Evolutionary conservation across 2,797 vertebrate species (phyloP), one percentile per base, ranked within the genome.

Genomic region (Enteromius anoplus): DNA sequence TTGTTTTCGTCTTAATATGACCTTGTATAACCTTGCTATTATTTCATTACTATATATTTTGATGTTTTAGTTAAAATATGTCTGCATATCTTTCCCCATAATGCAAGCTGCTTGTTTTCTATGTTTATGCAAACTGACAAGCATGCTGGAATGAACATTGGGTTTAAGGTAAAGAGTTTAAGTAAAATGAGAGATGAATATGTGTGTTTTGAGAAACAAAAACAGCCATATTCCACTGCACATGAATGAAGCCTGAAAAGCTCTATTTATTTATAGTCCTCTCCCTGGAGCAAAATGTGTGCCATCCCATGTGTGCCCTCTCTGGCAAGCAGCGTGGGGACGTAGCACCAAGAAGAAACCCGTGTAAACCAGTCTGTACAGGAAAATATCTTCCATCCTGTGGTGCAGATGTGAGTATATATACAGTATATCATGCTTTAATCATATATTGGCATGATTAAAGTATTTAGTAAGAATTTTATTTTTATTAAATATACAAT

Each of bases 201-300:
- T 72, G 75, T 53, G 65, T n/a, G 29, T 29, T 55, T 75, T 37
- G 85, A 88, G 83, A 58, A 42, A 40, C 2, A 40, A 60, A 69
- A 78, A 64, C 75, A 49, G 75, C 82, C 78, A 85, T 84, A 88
- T 87, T 89, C 87, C 87, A 85, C 82, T 84, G 89, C 92, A 92
- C 89, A 93, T 93, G 90, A 94, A 93, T 87, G 90, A 85, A 90
- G 80, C 87, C 84, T 89, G 89, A 90, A 90, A 90, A 88, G 79
- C 72, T 85, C 49, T 75, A 0, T 87, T 86, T 93, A 94, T 93
- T 93, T 93, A 91, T 94, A 94, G 90, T 55, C 84, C 62, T 84
- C 86, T 83, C 92, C 92, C 88, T 78, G n/a, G n/a, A 92, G 92
- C 92, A 88, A 85, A 83, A 90, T 81, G 11, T 45, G 42, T 83